Base-by-base conservation (phyloP, 2,888 invertebrate genomes). In the Epirrhoe alternata region DNA sequence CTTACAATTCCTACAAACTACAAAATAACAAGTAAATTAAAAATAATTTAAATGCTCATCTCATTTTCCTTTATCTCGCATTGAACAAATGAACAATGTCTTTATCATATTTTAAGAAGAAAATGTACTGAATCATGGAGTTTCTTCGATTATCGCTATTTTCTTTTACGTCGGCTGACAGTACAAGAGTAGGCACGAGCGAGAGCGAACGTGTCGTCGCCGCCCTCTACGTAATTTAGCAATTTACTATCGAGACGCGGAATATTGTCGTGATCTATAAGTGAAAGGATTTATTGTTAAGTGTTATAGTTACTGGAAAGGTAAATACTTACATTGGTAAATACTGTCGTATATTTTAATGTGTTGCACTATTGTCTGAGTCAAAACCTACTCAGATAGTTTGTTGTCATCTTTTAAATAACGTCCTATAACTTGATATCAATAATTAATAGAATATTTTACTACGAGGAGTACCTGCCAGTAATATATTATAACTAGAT, bases 131-230 rank as follows among this genome's bases (percentile, higher is more conserved):
- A 74, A 72, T 74, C 55, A 69, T 69, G 31, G 67, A 77, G 81
- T 84, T 86, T 86, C 79, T 80, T 78, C 75, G 68, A 78, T 83
- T 87, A 86, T 85, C 83, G 81, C 81, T 87, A 84, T 86, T 86
- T 87, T 83, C 71, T 83, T 54, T 55, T 49, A 17, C 51, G 50
- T 45, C 31, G 51, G 81, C 52, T 14, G 42, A 54, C 5, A 87
- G 87, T 87, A 79, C 74, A 81, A 83, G 72, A 73, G 79, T 79
- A 79, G 75, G 75, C 75, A 76, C 82, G 82, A 75, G 77, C 76
- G 78, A 72, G 86, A 67, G 74, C 74, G 78, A 79, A 81, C 88
- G 88, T n/a, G n/a, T 24, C 24, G 24, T 74, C 57, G 70, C 38
- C 24, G 38, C 14, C 17, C 70, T 68, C 71, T 52, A 53, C 67